Percentiles rank a stretch among this genome's conserved stretches.
Evolutionary conservation across 2,797 vertebrate species (phyloP).

Genomic region (Urosaurus nigricauda): DNA sequence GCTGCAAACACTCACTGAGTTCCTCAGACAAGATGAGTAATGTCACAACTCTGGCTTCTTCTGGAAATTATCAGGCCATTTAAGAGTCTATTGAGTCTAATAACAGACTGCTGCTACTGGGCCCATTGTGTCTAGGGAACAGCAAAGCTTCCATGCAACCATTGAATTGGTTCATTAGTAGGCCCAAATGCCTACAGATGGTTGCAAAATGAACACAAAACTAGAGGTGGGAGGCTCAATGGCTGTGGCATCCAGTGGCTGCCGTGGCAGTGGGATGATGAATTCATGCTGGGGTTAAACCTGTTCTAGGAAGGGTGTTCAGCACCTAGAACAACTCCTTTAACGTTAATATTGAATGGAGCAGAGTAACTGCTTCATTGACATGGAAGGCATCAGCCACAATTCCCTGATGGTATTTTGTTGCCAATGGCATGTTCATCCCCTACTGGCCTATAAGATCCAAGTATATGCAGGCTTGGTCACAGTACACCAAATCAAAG

Average conservation of each 20-base stretch:
- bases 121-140: not conserved
- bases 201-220: not conserved
- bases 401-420: too few relatives aligned
- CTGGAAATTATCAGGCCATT: conserved; percentile 67
- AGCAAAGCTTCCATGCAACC: not conserved
- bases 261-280: not conserved
- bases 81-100: conserved; percentile 53
- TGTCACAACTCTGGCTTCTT: conserved; percentile 41
- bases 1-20: conserved; percentile 40
- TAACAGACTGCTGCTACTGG: conserved; percentile 43
- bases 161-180: not conserved
- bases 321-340: too few relatives aligned
- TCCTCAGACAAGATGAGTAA: conserved; percentile 55
- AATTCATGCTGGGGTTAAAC: too few relatives aligned
- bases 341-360: too few relatives aligned
- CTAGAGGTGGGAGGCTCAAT: not conserved
- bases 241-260: not conserved
- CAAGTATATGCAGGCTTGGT: too few relatives aligned
- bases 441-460: not conserved
- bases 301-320: too few relatives aligned
- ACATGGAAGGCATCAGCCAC: too few relatives aligned
- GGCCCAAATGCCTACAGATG: not conserved
- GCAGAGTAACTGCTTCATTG: too few relatives aligned
- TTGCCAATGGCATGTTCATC: too few relatives aligned
- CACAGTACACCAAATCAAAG: not conserved